Percentiles rank a stretch among this genome's conserved stretches.
phyloP scores from a whole-genome alignment of 2,888 invertebrate species.

The Lochmaea capreae region DNA sequence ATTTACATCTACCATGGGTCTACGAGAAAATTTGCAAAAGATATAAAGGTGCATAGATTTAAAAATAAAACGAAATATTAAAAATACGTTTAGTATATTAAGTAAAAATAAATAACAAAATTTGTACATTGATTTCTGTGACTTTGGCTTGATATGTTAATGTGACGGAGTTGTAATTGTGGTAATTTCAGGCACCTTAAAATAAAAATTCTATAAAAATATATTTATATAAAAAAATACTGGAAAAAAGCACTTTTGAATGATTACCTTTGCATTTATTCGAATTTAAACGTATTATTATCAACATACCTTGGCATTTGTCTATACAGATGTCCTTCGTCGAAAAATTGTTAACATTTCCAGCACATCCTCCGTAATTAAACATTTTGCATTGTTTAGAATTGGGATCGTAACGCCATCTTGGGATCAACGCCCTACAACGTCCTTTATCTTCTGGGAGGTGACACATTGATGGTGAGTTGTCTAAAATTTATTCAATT shows the following conservation, averaged over 20 bases:
- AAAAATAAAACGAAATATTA: no score
- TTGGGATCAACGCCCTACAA: conserved; percentile 59
- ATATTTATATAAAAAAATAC: no score
- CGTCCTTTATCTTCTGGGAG: conserved; percentile 55
- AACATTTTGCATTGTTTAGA: conserved; percentile 67
- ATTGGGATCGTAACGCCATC: conserved; percentile 66
- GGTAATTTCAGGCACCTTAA: not conserved
- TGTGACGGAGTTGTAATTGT: not conserved
- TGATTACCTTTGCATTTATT: not conserved
- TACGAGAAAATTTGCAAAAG: no score
- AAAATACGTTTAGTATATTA: not conserved
- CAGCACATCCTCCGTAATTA: conserved; percentile 70
- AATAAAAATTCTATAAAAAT: not conserved
- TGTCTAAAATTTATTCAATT: conserved; percentile 25
- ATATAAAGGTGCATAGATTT: no score
- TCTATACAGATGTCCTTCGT: conserved; percentile 67
- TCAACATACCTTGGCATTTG: conserved; percentile 63
- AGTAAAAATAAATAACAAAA: not conserved
- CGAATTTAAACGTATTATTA: not conserved
- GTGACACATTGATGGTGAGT: conserved; percentile 51
- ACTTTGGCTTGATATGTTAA: not conserved
- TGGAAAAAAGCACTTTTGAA: no score
- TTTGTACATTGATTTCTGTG: not conserved
- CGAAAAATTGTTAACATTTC: conserved; percentile 70
- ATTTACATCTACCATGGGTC: no score